Evolutionary conservation across 1,140 invertebrate species (phyloP), one percentile per base, ranked within the genome.

Genomic region (Ridgeia piscesae): DNA sequence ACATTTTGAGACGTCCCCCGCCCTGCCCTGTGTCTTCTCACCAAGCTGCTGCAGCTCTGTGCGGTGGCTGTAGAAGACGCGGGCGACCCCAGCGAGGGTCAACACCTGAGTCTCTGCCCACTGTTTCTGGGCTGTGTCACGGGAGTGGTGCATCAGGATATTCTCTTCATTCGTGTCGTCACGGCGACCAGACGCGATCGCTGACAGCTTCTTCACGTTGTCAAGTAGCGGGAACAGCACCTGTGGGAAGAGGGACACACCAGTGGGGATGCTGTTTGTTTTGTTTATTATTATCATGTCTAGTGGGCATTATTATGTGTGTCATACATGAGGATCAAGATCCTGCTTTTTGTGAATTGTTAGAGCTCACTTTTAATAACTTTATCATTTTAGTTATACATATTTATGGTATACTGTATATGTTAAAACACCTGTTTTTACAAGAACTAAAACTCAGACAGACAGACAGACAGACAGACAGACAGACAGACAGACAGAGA

Each of bases 91-190:
- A 93, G 97, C 97, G 34, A 98, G 95, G 0, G 97, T 97, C 89
- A 98, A 95, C 88, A 98, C 98, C 96, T 99, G 98, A 8, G 99
- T 99, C 96, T 99, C 99, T 11, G 99, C 98, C 99, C 99, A 99
- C 95, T 99, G 99, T 95, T 99, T 99, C 95, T 99, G 98, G 33
- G 99, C 99, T 0, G 99, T 99, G 96, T 99, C 99, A 93, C 99
- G 97, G 0, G 99, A 99, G 96, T 99, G 99, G 96, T 99, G 99
- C 94, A 99, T 99, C 0, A 99, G 96, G 94, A 99, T 99, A 95
- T 99, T 99, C n/a, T 42, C 95, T 34, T 93, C 94, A 31, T 94
- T 91, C 17, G 98, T 97, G 94, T 99, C 98, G 35, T 99, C 98
- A 96, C 99, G 99, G 95, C 99, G 98, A 92, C 97, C 98, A 93